phyloP scores from a whole-genome alignment of 2,797 vertebrate genomes.

The Danionella dracula region DNA sequence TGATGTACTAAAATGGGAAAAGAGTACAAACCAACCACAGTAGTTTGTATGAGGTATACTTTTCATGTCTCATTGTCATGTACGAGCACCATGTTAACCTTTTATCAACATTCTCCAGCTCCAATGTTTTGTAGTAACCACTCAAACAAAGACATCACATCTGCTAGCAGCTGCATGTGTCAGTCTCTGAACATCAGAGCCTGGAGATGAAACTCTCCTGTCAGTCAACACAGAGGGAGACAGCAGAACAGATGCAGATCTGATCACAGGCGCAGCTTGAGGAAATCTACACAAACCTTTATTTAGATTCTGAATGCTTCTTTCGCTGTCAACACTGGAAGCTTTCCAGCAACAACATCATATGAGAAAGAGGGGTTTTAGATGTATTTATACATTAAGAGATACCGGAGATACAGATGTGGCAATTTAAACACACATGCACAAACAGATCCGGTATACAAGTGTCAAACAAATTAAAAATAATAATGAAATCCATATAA shows the following conservation, averaged over 20 bases:
- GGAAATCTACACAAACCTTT: background rate
- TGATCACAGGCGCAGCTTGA: background rate
- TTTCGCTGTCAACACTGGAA: background rate
- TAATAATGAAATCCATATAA: too few relatives aligned
- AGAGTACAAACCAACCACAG: background rate
- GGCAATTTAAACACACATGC: background rate
- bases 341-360: background rate
- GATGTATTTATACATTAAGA: background rate
- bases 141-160: slow-evolving; percentile 3
- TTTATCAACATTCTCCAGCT: slow-evolving; percentile 7
- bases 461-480: too few relatives aligned
- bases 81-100: background rate
- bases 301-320: background rate
- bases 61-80: background rate
- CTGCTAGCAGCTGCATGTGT: slow-evolving; percentile 23
- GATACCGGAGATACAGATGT: background rate
- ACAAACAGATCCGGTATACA: background rate
- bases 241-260: background rate
- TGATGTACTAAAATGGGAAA: too few relatives aligned
- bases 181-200: slow-evolving; percentile 10
- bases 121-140: slow-evolving; percentile 2
- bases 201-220: slow-evolving; percentile 18
- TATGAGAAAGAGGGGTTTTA: background rate
- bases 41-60: background rate
- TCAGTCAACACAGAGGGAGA: slow-evolving; percentile 10